Evolutionary conservation across 2,888 invertebrate species (phyloP), one percentile per base, ranked within the genome.

Genomic region (Drosophila cracens): DNA sequence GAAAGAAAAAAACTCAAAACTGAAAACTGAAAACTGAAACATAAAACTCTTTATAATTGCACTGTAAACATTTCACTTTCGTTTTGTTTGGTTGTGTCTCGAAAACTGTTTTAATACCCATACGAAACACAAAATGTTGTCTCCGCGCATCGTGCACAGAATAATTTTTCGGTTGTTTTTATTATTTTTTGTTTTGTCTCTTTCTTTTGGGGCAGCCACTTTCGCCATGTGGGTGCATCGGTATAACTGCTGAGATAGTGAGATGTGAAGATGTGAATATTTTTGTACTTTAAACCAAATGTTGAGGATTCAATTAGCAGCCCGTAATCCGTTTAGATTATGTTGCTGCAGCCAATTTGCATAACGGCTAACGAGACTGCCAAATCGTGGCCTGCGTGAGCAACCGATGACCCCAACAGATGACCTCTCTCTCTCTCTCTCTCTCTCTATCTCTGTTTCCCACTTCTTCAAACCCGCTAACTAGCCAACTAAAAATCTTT

Each of bases 1-100:
- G 7, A 59, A 38, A 8, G 18, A 25, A 53, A 21, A 21, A 36
- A 52, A 46, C 27, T 27, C 36, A 13, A 8, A 53, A 21, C 33
- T 33, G 0, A 64, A 56, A 65, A 34, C 11, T 29, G 11, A 43
- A 59, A 79, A 58, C 82, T 89, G 88, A 88, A 88, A 87, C 83
- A 87, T 89, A 90, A 87, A 87, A 90, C 90, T 83, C 84, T 90
- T 88, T 90, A 87, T 90, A 87, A 90, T 90, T 87, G 87, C 89
- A 81, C 70, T 86, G 88, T 89, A 79, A 87, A 89, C 85, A 85
- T 85, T 85, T 85, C 89, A 85, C 85, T 85, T 85, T 85, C 85
- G 82, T 85, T 89, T 83, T 57, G 59, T 34, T 66, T 64, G 70
- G 6, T 2, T 3, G 25, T 38, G 56, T 57, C 54, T 69, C 63